Evolutionary conservation across 2,888 invertebrate genomes (phyloP).

Genomic region (Abrostola triplasia): DNA sequence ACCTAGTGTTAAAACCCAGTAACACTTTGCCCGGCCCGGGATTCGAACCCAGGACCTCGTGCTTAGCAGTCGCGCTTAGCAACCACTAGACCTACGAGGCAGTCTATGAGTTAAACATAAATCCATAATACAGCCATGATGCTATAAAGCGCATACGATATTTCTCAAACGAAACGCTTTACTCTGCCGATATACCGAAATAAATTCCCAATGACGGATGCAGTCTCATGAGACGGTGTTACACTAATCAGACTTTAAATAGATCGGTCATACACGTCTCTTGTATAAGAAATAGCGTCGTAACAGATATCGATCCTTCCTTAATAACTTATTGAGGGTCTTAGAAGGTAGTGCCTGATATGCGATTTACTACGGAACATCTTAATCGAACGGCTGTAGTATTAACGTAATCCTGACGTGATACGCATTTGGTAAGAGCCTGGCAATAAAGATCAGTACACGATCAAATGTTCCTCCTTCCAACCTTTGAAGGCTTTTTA

Average conservation of each 20-base stretch:
- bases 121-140: too few relatives aligned
- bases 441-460: neutral
- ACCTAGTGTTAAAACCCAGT: too few relatives aligned
- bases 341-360: neutral
- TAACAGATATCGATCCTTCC: neutral
- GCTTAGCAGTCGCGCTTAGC: too few relatives aligned
- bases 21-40: too few relatives aligned
- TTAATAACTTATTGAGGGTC: slow-evolving; percentile 5
- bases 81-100: too few relatives aligned
- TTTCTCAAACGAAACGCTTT: too few relatives aligned
- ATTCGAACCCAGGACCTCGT: too few relatives aligned
- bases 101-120: too few relatives aligned
- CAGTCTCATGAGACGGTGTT: neutral
- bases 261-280: neutral
- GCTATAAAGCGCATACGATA: too few relatives aligned
- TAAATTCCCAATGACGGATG: too few relatives aligned
- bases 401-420: slow-evolving; percentile 1
- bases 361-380: neutral
- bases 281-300: neutral
- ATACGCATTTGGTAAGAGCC: neutral
- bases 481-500: neutral
- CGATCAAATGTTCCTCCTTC: neutral
- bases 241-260: neutral
- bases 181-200: too few relatives aligned
- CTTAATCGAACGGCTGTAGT: neutral